These are phyloP conservation scores for Strigops habroptila DNA, from an alignment of 2,113 vertebrate genomes.

Conservation along the genomic window DNA sequence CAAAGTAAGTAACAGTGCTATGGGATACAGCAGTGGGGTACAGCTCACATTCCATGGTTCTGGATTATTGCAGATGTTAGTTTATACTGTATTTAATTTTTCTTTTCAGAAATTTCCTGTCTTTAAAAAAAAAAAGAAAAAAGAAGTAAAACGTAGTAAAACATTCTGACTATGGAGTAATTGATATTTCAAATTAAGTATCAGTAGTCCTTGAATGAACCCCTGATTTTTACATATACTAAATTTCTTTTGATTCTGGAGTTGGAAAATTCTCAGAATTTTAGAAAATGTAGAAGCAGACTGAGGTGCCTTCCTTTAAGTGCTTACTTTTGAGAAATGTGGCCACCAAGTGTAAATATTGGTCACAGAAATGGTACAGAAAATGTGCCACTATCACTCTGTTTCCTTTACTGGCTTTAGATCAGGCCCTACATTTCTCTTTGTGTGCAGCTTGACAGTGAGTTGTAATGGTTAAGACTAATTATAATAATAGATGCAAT, in stretches of 20 bases:
- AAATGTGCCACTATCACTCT: fast-evolving
- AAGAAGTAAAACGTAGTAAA: background rate
- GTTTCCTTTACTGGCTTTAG: background rate
- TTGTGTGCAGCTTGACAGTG: background rate
- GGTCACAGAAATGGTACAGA: background rate
- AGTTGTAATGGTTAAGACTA: background rate
- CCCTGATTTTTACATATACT: background rate
- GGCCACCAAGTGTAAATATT: background rate
- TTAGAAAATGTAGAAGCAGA: background rate
- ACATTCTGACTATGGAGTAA: background rate
- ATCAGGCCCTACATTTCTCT: background rate
- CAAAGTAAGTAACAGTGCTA: background rate
- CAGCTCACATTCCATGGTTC: background rate
- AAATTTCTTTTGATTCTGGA: background rate
- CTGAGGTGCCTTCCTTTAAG: background rate
- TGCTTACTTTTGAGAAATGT: background rate
- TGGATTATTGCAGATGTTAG: background rate
- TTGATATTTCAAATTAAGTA: background rate
- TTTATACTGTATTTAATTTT: background rate
- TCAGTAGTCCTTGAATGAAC: background rate
- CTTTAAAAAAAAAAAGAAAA: background rate
- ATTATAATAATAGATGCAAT: background rate
- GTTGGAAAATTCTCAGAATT: background rate
- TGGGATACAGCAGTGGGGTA: background rate
- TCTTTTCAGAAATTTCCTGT: background rate